phyloP scores from a whole-genome alignment of 64 coral and sea anemone species.

The Pocillopora verrucosa region DNA sequence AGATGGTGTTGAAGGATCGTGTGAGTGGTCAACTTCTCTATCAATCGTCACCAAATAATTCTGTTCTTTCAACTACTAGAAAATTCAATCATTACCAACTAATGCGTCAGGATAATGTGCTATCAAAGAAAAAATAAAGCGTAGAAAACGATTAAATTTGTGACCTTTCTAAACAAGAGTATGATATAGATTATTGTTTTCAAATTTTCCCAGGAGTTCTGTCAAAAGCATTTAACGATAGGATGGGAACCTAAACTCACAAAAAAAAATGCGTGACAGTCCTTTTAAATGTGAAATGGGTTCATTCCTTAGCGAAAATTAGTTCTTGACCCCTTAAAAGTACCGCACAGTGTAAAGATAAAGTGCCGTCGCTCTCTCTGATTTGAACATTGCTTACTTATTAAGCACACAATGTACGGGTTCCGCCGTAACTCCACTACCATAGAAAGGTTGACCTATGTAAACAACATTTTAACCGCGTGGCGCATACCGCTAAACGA shows the following conservation, averaged over 20 bases:
- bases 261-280: background rate
- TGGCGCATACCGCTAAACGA: background rate
- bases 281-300: background rate
- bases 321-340: background rate
- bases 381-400: background rate
- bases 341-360: background rate
- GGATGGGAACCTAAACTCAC: background rate
- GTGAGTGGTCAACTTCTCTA: no score
- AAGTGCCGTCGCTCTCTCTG: background rate
- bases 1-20: no score
- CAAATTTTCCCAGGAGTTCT: background rate
- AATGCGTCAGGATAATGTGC: no score
- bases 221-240: background rate
- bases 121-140: no score
- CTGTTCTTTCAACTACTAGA: no score
- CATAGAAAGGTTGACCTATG: background rate
- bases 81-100: no score
- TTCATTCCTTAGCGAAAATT: background rate
- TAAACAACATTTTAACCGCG: conserved; percentile 22
- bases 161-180: no score
- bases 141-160: no score
- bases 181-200: no score
- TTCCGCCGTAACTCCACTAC: background rate
- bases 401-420: background rate
- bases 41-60: no score